These are phyloP conservation scores for Isurus oxyrinchus DNA, from an alignment of 2,113 vertebrate species.

Conservation along the genomic window DNA sequence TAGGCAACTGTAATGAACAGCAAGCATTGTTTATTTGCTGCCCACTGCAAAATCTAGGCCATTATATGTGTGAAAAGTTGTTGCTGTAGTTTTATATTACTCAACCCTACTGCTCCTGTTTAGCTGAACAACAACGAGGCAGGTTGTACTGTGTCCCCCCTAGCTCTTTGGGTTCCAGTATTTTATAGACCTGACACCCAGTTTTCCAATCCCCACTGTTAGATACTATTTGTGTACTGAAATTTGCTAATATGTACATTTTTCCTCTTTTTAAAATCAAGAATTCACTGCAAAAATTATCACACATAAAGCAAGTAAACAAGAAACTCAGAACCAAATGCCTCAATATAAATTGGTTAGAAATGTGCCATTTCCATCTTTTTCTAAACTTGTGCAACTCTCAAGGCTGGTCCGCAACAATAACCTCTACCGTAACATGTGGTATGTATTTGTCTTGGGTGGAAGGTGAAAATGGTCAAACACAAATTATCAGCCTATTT, in stretches of 20 bases:
- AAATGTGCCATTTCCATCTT: not conserved
- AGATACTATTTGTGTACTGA: not conserved
- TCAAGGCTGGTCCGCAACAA: not conserved
- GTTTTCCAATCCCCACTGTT: not conserved
- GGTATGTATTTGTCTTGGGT: not conserved
- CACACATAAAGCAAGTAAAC: not conserved
- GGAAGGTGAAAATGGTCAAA: not conserved
- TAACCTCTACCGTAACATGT: not conserved
- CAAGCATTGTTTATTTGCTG: not conserved
- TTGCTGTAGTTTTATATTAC: not conserved
- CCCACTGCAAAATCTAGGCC: not conserved
- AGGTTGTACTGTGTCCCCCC: not conserved
- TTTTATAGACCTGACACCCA: not conserved
- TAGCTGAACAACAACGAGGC: not conserved
- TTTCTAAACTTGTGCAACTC: not conserved
- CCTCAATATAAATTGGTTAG: not conserved
- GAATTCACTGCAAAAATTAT: not conserved
- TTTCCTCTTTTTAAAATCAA: not conserved
- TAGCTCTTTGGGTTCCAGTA: not conserved
- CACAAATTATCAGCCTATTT: not conserved
- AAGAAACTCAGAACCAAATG: not conserved
- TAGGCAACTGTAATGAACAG: not conserved
- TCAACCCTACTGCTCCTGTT: not conserved
- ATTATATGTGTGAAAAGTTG: not conserved
- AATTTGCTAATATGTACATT: not conserved